Conservation (phyloP, 2,888 invertebrate species). For the Lepetodrilus schrolli region DNA sequence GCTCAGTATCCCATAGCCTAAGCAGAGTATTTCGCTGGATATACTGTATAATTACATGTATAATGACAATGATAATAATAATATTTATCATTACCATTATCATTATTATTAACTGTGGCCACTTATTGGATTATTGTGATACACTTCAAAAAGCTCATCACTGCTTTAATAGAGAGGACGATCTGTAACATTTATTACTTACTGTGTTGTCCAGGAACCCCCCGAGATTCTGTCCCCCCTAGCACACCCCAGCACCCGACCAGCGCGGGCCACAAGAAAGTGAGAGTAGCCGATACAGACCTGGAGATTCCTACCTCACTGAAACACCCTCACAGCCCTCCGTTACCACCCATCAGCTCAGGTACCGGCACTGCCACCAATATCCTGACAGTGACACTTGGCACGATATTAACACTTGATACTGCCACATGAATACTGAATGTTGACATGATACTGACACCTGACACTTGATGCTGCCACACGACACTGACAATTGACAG, state of each 20-base stretch:
- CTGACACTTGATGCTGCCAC: not conserved
- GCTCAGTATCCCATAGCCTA: too few species aligned
- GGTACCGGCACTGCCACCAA: constrained; percentile 5
- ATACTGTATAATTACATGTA: too few species aligned
- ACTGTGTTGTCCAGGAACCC: not conserved
- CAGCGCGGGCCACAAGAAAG: constrained; percentile 43
- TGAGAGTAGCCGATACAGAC: constrained; percentile 45
- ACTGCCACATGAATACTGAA: not conserved
- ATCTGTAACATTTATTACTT: too few species aligned
- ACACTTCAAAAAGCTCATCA: too few species aligned
- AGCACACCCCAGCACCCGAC: constrained; percentile 28
- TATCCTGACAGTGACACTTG: not conserved
- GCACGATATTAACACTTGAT: not conserved
- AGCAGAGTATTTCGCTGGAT: not conserved
- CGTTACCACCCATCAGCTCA: constrained; percentile 53
- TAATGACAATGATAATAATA: too few species aligned
- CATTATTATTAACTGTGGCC: too few species aligned
- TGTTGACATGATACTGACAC: not conserved
- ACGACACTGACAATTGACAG: too few species aligned
- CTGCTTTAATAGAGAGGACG: too few species aligned
- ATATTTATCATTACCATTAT: too few species aligned
- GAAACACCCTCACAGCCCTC: constrained; percentile 40
- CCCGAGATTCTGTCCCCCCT: constrained; percentile 35
- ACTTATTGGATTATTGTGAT: too few species aligned
- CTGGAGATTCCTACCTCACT: constrained; percentile 41